phyloP scores from a whole-genome alignment of 2,113 vertebrate genomes.

The Tichodroma muraria region DNA sequence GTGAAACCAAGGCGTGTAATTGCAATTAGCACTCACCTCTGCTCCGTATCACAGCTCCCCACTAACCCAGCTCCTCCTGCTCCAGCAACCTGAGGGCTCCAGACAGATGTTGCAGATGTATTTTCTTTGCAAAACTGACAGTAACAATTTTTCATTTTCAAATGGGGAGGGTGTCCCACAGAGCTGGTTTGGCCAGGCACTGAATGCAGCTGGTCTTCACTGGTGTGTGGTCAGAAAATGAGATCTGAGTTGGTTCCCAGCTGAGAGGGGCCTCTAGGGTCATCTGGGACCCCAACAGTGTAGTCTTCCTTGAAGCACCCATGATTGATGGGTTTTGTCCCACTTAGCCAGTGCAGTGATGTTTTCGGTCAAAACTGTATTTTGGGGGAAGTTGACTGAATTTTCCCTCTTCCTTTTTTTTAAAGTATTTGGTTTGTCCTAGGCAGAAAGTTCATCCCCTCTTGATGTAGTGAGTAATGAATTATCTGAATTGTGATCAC shows the following conservation, averaged over 20 bases:
- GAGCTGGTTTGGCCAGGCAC: background rate
- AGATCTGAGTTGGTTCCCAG: background rate
- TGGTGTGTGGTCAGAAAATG: background rate
- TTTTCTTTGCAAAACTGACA: background rate
- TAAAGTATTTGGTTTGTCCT: background rate
- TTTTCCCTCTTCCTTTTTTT: background rate
- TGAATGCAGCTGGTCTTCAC: rapidly evolving
- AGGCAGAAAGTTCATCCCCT: background rate
- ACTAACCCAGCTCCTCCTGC: background rate
- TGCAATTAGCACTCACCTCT: background rate
- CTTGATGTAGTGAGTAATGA: background rate
- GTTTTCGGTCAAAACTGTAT: background rate
- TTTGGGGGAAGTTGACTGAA: background rate
- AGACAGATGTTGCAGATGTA: background rate
- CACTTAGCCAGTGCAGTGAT: background rate
- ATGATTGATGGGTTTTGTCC: background rate
- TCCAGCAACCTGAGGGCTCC: background rate
- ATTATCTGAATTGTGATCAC: background rate
- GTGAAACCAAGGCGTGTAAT: background rate
- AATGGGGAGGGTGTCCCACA: background rate
- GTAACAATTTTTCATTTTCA: background rate
- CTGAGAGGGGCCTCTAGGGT: background rate
- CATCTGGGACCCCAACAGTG: background rate
- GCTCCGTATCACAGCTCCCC: background rate
- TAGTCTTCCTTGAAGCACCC: background rate